These are phyloP conservation scores for Dromaius novaehollandiae DNA, from an alignment of 2,113 vertebrate species.

Conservation along the genomic window DNA sequence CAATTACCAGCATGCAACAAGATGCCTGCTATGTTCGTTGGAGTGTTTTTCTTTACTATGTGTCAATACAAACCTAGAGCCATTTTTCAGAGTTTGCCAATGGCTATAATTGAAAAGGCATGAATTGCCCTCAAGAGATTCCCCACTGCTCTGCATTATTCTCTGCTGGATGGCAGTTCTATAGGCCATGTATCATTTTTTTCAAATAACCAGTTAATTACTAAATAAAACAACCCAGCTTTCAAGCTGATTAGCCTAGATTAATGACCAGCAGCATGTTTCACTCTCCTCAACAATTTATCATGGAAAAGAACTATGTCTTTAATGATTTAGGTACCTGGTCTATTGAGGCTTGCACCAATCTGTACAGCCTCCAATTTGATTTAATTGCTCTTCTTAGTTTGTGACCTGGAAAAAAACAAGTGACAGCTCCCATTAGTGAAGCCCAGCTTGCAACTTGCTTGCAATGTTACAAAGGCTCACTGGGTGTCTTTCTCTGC, in stretches of 20 bases:
- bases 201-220: constrained; percentile 94
- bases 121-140: constrained; percentile 74
- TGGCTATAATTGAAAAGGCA: constrained; percentile 76
- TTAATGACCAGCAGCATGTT: constrained; percentile 91
- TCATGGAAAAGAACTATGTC: constrained; percentile 90
- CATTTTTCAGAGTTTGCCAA: constrained; percentile 78
- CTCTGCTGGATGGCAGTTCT: constrained; percentile 76
- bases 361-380: constrained; percentile 77
- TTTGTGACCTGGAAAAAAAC: constrained; percentile 87
- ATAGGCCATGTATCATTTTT: constrained; percentile 86
- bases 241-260: constrained; percentile 92
- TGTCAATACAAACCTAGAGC: constrained; percentile 74
- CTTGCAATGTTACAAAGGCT: constrained; percentile 77
- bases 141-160: constrained; percentile 69
- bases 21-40: constrained; percentile 37
- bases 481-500: constrained; percentile 73
- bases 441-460: constrained; percentile 76
- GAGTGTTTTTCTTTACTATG: constrained; percentile 62
- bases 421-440: constrained; percentile 89
- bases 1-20: constrained; percentile 60
- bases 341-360: constrained; percentile 77
- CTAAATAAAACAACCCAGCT: constrained; percentile 86
- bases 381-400: constrained; percentile 91
- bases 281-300: constrained; percentile 89
- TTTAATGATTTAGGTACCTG: constrained; percentile 91